These are phyloP conservation scores for Cebus imitator DNA, from an alignment of 2,113 vertebrate genomes.

Conservation along the genomic window DNA sequence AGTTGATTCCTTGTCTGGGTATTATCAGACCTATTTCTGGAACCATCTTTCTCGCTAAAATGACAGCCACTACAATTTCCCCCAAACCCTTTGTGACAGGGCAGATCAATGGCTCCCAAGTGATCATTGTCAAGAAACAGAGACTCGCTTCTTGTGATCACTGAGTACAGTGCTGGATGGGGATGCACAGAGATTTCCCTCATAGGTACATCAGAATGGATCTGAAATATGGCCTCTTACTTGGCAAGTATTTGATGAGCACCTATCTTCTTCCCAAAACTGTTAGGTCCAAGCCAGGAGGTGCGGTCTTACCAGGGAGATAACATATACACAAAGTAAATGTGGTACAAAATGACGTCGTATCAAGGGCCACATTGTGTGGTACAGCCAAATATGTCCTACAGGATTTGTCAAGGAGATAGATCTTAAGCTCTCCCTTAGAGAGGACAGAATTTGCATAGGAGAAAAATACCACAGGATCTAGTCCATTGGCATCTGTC, in stretches of 20 bases:
- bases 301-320: neutral
- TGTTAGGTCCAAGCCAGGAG: neutral
- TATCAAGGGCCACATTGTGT: neutral
- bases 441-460: neutral
- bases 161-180: neutral
- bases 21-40: neutral
- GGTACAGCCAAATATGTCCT: neutral
- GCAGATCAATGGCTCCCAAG: neutral
- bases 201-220: neutral
- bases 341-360: neutral
- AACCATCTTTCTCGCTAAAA: conserved; percentile 33
- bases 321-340: neutral
- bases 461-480: neutral
- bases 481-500: neutral
- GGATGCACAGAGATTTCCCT: neutral
- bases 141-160: neutral
- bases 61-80: neutral
- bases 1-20: neutral
- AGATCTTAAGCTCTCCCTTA: neutral
- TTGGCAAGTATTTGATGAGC: conserved; percentile 2
- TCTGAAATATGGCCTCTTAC: neutral
- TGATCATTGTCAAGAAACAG: neutral
- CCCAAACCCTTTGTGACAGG: neutral
- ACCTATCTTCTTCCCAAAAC: conserved; percentile 21
- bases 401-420: neutral